Evolutionary conservation across 1,140 invertebrate genomes (phyloP).

Genomic region (Conus ventricosus): DNA sequence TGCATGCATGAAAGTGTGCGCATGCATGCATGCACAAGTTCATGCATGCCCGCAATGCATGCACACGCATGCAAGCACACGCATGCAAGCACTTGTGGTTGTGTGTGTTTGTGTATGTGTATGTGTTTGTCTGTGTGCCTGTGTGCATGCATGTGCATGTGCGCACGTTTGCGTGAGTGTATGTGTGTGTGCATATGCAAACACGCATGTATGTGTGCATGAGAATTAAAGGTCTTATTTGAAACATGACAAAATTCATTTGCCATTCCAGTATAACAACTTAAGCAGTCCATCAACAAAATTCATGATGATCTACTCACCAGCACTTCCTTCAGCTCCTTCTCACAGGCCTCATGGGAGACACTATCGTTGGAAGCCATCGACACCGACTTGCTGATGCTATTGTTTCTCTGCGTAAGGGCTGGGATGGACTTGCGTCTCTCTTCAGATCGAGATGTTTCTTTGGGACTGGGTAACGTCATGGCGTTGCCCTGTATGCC

Average conservation of each 20-base stretch:
- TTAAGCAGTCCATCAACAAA: too few species aligned
- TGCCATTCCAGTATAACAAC: too few species aligned
- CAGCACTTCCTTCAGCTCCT: conserved; percentile 43
- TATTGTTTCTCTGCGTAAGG: not conserved
- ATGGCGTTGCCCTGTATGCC: conserved; percentile 62
- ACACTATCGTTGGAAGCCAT: conserved; percentile 3
- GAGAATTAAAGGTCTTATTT: too few species aligned
- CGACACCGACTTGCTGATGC: not conserved
- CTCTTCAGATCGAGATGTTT: not conserved
- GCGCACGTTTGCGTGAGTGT: not conserved
- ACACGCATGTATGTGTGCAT: not conserved
- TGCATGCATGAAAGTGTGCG: too few species aligned
- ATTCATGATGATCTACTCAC: conserved; percentile 28
- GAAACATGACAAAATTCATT: too few species aligned
- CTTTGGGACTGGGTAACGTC: conserved; percentile 45
- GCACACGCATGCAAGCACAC: too few species aligned
- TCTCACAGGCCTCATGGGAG: conserved; percentile 39
- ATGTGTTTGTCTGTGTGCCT: too few species aligned
- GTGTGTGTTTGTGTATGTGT: too few species aligned
- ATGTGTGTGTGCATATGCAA: not conserved
- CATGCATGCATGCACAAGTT: not conserved
- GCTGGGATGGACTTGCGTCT: not conserved
- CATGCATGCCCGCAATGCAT: not conserved
- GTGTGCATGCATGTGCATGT: not conserved
- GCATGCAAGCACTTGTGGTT: too few species aligned